These are phyloP conservation scores for Atethmia centrago DNA, from an alignment of 2,888 invertebrate genomes.

Conservation along the genomic window DNA sequence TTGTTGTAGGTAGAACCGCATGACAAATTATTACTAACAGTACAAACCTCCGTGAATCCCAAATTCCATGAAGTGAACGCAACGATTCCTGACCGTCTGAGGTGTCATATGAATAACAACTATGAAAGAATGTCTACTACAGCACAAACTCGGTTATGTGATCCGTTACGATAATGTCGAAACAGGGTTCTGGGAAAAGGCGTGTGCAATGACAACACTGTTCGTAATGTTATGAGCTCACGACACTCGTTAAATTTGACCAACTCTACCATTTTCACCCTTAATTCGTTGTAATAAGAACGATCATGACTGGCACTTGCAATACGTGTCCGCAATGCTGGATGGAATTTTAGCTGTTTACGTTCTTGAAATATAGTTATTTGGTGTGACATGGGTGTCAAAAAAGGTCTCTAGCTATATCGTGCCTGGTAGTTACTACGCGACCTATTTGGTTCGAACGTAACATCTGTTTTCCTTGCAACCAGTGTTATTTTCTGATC, in stretches of 20 bases:
- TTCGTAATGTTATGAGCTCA: slow-evolving; percentile 66
- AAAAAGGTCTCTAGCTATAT: slow-evolving; percentile 36
- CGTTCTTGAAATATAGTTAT: slow-evolving; percentile 59
- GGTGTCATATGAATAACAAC: slow-evolving; percentile 63
- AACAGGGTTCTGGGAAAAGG: slow-evolving; percentile 70
- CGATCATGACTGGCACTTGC: slow-evolving; percentile 20
- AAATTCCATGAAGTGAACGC: slow-evolving; percentile 53
- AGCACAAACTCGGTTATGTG: slow-evolving; percentile 62
- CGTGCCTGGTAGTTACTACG: slow-evolving; percentile 6
- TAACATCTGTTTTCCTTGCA: slow-evolving; percentile 42
- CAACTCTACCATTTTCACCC: slow-evolving; percentile 35
- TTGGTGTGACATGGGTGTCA: slow-evolving; percentile 46
- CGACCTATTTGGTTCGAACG: slow-evolving; percentile 50
- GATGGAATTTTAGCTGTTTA: slow-evolving; percentile 60
- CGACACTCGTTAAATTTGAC: slow-evolving; percentile 34
- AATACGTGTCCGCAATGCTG: slow-evolving; percentile 64
- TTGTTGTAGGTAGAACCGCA: too few relatives aligned
- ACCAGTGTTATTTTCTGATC: slow-evolving; percentile 32
- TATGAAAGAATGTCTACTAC: slow-evolving; percentile 54
- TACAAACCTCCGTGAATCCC: slow-evolving; percentile 23
- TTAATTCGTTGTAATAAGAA: slow-evolving; percentile 48
- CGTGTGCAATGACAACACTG: slow-evolving; percentile 69
- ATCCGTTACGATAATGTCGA: slow-evolving; percentile 66
- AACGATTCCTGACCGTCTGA: slow-evolving; percentile 50
- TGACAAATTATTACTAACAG: slow-evolving; percentile 18